Conservation (phyloP, 1,140 invertebrate genomes). For the Centruroides vittatus region DNA sequence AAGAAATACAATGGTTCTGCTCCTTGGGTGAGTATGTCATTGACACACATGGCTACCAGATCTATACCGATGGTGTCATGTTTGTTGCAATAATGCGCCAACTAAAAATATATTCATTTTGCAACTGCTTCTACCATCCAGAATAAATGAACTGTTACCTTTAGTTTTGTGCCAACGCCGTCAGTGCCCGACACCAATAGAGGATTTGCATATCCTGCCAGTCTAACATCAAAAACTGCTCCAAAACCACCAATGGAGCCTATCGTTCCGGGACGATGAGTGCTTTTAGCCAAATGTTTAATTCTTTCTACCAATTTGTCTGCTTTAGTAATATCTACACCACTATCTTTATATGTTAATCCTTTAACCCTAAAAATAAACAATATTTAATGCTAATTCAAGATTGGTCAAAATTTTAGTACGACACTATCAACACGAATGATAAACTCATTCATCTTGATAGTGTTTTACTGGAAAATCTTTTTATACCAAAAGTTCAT, state of each 20-base stretch:
- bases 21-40: slow-evolving; percentile 86
- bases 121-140: too few species aligned
- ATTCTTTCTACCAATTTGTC: slow-evolving; percentile 68
- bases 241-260: slow-evolving; percentile 83
- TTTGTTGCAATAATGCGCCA: slow-evolving; percentile 60
- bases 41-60: slow-evolving; percentile 95
- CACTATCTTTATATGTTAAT: slow-evolving; percentile 79
- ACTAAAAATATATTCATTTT: slow-evolving; percentile 31
- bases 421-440: too few species aligned
- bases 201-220: slow-evolving; percentile 52
- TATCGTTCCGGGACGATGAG: slow-evolving; percentile 46
- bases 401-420: too few species aligned
- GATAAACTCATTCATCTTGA: too few species aligned
- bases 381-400: not conserved
- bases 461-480: too few species aligned
- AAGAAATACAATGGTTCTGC: slow-evolving; percentile 91
- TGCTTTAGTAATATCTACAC: slow-evolving; percentile 85
- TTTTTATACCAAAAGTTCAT: too few species aligned
- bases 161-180: slow-evolving; percentile 92
- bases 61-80: slow-evolving; percentile 85
- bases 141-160: slow-evolving; percentile 36
- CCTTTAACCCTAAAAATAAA: slow-evolving; percentile 24
- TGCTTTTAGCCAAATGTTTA: slow-evolving; percentile 47
- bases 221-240: slow-evolving; percentile 68
- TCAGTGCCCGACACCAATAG: slow-evolving; percentile 87